Percentiles rank a stretch among this genome's conserved stretches.
Conservation (phyloP, 2,113 vertebrate species). For the Madoqua kirkii region DNA sequence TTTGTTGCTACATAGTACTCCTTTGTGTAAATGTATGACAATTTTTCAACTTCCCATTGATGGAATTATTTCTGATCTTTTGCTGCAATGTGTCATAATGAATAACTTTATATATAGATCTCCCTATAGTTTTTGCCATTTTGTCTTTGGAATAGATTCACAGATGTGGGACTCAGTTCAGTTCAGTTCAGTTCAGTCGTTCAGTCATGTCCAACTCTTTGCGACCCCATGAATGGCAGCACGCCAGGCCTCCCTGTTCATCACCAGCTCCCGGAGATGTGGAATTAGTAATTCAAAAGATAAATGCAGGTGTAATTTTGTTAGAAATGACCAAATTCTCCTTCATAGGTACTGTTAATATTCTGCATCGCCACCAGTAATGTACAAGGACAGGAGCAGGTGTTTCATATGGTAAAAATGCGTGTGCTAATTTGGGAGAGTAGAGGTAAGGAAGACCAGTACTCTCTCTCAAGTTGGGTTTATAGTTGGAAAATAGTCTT, state of each 20-base stretch:
- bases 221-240: too few species aligned
- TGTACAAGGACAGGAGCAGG: not conserved
- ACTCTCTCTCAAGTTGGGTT: not conserved
- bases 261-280: not conserved
- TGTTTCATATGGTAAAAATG: not conserved
- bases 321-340: constrained; percentile 20
- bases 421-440: not conserved
- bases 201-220: too few species aligned
- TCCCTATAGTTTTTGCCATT: constrained; percentile 9
- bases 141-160: not conserved
- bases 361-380: not conserved
- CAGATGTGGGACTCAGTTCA: not conserved
- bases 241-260: too few species aligned
- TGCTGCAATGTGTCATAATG: not conserved
- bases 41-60: not conserved
- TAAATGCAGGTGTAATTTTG: not conserved
- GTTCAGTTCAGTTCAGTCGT: too few species aligned
- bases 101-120: not conserved
- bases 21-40: not conserved
- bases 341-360: not conserved
- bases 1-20: not conserved
- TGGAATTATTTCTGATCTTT: not conserved
- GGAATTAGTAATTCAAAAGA: not conserved
- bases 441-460: constrained; percentile 1
- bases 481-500: constrained; percentile 14